phyloP scores from a whole-genome alignment of 2,888 invertebrate species.

The Camptogramma bilineatum region DNA sequence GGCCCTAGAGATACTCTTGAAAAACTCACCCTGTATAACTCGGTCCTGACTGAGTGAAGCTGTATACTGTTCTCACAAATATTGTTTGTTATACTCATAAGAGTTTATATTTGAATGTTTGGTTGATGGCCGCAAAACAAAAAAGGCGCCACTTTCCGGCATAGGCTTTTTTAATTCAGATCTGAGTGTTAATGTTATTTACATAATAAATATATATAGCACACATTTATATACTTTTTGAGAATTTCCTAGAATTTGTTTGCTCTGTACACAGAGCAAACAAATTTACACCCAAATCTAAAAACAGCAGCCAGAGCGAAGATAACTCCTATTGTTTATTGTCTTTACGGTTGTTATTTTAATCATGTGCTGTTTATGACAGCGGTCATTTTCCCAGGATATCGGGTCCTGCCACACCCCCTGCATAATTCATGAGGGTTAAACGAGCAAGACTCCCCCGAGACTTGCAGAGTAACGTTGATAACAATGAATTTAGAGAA shows the following conservation, averaged over 20 bases:
- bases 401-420: conserved; percentile 58
- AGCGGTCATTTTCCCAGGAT: conserved; percentile 56
- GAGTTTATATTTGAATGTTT: too few relatives aligned
- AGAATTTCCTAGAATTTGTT: neutral
- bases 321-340: neutral
- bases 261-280: neutral
- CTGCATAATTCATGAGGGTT: conserved; percentile 68
- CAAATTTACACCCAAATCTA: neutral
- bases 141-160: too few relatives aligned
- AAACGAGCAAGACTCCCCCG: conserved; percentile 61
- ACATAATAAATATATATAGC: too few relatives aligned
- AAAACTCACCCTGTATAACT: too few relatives aligned
- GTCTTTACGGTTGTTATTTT: conserved; percentile 34
- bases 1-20: too few relatives aligned
- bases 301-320: neutral
- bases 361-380: conserved; percentile 51
- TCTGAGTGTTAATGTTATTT: too few relatives aligned
- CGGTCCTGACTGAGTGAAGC: too few relatives aligned
- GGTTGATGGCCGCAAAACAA: too few relatives aligned
- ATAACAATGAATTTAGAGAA: conserved; percentile 55
- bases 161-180: too few relatives aligned
- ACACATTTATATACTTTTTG: too few relatives aligned
- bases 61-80: too few relatives aligned
- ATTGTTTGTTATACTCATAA: too few relatives aligned
- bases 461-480: conserved; percentile 58